Conservation (phyloP, 2,888 invertebrate species). For the Leptinotarsa peninsularis region DNA sequence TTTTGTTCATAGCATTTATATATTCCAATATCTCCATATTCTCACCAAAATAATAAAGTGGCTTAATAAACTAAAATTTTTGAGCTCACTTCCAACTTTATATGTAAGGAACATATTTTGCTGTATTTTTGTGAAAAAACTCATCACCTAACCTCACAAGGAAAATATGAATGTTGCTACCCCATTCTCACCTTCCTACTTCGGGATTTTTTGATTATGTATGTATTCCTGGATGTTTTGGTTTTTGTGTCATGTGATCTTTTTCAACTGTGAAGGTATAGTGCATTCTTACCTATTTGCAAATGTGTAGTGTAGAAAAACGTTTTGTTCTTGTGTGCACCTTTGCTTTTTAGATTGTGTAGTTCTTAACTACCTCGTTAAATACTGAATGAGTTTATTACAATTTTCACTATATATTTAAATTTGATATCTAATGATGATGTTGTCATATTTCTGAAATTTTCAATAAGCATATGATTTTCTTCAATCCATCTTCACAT, state of each 20-base stretch:
- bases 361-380: neutral
- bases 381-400: neutral
- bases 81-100: constrained; percentile 26
- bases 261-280: constrained; percentile 9
- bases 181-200: constrained; percentile 16
- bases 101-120: constrained; percentile 39
- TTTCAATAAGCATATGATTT: too few species aligned
- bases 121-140: constrained; percentile 31
- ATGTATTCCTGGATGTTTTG: constrained; percentile 24
- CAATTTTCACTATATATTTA: neutral
- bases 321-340: neutral
- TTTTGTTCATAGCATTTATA: constrained; percentile 61
- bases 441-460: too few species aligned
- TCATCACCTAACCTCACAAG: constrained; percentile 41
- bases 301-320: constrained; percentile 5
- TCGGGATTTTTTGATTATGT: constrained; percentile 25
- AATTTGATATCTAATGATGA: too few species aligned
- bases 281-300: neutral
- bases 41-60: constrained; percentile 33
- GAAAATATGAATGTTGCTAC: constrained; percentile 31
- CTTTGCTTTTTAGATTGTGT: constrained; percentile 1
- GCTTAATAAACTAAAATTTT: constrained; percentile 31
- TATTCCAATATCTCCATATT: constrained; percentile 46
- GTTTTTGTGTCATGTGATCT: constrained; percentile 11
- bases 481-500: too few species aligned